Evolutionary conservation across 53 echinoderm and acorn worm genomes (phyloP).

Genomic region (Echinarachnius parma): DNA sequence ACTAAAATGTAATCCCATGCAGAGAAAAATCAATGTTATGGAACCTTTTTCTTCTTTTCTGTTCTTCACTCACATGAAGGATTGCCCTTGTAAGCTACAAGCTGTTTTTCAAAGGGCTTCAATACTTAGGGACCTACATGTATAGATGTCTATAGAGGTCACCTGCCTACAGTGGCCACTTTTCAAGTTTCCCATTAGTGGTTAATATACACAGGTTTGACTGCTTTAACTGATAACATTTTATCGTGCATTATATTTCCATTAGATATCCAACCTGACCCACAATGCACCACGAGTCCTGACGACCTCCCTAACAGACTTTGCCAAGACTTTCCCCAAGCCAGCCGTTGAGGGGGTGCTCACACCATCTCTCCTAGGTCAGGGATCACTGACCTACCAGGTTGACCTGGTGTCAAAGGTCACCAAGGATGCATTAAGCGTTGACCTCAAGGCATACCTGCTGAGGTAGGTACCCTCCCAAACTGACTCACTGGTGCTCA

Average conservation of each 20-base stretch:
- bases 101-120: no score
- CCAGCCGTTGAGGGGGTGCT: slow-evolving; percentile 65
- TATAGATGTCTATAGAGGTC: no score
- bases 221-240: not conserved
- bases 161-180: no score
- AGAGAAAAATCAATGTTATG: no score
- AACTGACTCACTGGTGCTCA: no score
- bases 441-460: slow-evolving; percentile 49
- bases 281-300: slow-evolving; percentile 45
- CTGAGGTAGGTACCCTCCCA: slow-evolving; percentile 48
- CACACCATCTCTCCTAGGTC: slow-evolving; percentile 14
- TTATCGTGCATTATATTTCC: not conserved
- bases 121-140: no score
- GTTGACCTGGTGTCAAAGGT: slow-evolving; percentile 62
- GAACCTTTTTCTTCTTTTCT: no score
- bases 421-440: slow-evolving; percentile 55
- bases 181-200: no score
- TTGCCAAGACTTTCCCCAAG: slow-evolving; percentile 58
- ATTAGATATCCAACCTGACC: slow-evolving; percentile 11
- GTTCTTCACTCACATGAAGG: no score
- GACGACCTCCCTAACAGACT: slow-evolving; percentile 7
- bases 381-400: slow-evolving; percentile 16
- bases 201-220: no score
- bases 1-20: no score
- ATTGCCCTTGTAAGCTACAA: no score